These are phyloP conservation scores for Folsomia candida DNA, from an alignment of 2,888 invertebrate species.

Conservation along the genomic window DNA sequence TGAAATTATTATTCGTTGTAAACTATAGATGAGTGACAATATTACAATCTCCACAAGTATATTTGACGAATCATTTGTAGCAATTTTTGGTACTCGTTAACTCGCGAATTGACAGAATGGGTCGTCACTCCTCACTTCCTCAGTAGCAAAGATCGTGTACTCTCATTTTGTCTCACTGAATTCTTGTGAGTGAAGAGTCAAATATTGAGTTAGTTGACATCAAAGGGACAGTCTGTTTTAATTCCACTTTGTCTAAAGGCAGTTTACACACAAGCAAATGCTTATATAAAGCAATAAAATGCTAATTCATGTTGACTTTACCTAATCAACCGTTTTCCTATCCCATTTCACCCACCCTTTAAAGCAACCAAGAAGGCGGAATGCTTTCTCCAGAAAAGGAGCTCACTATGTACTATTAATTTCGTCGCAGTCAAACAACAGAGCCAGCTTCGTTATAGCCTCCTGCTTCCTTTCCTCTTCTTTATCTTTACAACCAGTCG, in stretches of 20 bases:
- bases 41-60: too few species aligned
- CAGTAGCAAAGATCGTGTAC: too few species aligned
- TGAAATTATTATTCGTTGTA: neutral
- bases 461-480: slow-evolving; percentile 1
- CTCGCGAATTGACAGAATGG: too few species aligned
- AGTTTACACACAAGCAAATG: slow-evolving; percentile 50
- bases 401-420: slow-evolving; percentile 18
- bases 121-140: too few species aligned
- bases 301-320: slow-evolving; percentile 68
- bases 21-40: too few species aligned
- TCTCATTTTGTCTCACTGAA: neutral
- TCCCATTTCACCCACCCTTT: slow-evolving; percentile 45
- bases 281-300: slow-evolving; percentile 63
- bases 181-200: slow-evolving; percentile 29
- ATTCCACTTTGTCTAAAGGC: slow-evolving; percentile 61
- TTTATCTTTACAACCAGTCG: too few species aligned
- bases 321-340: slow-evolving; percentile 59
- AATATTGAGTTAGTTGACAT: slow-evolving; percentile 53
- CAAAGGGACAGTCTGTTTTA: slow-evolving; percentile 61
- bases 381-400: too few species aligned
- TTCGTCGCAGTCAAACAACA: too few species aligned
- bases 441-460: neutral
- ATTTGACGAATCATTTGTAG: too few species aligned
- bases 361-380: too few species aligned
- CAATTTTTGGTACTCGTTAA: too few species aligned